Base-by-base conservation (phyloP, 1,140 invertebrate species). In the Cephus cinctus region DNA sequence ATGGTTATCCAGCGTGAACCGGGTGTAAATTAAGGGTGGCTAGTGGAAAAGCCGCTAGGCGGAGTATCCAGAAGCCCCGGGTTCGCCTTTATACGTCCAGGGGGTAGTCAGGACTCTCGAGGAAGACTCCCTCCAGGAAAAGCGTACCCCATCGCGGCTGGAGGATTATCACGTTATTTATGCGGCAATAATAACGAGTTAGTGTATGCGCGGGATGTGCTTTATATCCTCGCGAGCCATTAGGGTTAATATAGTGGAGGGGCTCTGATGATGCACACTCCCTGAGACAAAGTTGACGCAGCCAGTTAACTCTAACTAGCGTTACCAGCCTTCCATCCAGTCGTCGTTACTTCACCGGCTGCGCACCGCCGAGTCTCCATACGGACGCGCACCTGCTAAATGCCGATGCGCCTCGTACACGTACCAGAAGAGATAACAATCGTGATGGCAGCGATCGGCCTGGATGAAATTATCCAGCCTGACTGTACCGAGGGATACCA, bases 131-230 rank as follows among this genome's bases (percentile, higher is more conserved):
- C n/a, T n/a, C n/a, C n/a, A n/a, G n/a, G 25, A 8, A 6, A 6
- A 27, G n/a, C 25, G 25, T 27, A 27, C 25, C 25, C 25, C 25
- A n/a, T 27, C n/a, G 25, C 15, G 18, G 39, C 4, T 23, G 47
- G 53, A 47, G 69, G 72, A 76, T 76, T 75, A 76, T 76, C 73
- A 60, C 61, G 70, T 76, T 75, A 74, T 76, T 76, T 76, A 75
- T 75, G 65, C 67, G 65, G 67, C 63, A 73, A 76, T 76, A 76
- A 76, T 76, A 74, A 75, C 70, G 71, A 75, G 67, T 70, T 72
- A 71, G 67, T 69, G 52, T 74, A 74, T 69, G 71, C 71, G 66
- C 69, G 64, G 72, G 71, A 71, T 76, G 70, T 73, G 71, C 71
- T 76, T 76, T 76, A 76, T 75, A 69, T 72, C 67, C 61, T 67